Evolutionary conservation across 2,113 vertebrate genomes (phyloP).

Genomic region (Syngnathus floridae): DNA sequence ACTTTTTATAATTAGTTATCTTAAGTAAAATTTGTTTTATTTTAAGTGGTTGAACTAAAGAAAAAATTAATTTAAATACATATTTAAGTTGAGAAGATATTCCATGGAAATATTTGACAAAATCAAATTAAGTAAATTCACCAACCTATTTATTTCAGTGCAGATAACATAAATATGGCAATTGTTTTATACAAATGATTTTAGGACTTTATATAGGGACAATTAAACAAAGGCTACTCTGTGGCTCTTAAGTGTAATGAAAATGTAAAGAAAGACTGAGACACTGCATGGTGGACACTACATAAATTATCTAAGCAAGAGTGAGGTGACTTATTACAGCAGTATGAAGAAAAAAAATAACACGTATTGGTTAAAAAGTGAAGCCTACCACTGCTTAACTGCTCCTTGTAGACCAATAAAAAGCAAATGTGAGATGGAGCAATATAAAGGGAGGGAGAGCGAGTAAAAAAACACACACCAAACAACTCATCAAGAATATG

Average conservation of each 20-base stretch:
- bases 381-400: slow-evolving; percentile 57
- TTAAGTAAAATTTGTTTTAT: background rate
- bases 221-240: background rate
- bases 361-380: slow-evolving; percentile 60
- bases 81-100: no score
- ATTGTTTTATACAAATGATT: background rate
- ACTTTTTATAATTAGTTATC: background rate
- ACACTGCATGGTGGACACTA: slow-evolving; percentile 13
- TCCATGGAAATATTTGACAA: no score
- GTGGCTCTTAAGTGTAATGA: background rate
- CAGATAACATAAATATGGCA: background rate
- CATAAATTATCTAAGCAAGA: slow-evolving; percentile 45
- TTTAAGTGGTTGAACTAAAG: no score
- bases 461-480: slow-evolving; percentile 7
- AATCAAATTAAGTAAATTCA: no score
- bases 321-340: slow-evolving; percentile 43
- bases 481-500: slow-evolving; percentile 38
- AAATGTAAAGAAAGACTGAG: slow-evolving; percentile 23
- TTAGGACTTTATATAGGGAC: background rate
- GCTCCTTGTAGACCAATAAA: slow-evolving; percentile 71
- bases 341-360: slow-evolving; percentile 39
- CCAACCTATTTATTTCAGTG: no score
- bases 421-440: slow-evolving; percentile 62
- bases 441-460: slow-evolving; percentile 43
- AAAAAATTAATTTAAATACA: no score